Base-by-base conservation (phyloP, 2,888 invertebrate species). In the Proisotoma minuta region DNA sequence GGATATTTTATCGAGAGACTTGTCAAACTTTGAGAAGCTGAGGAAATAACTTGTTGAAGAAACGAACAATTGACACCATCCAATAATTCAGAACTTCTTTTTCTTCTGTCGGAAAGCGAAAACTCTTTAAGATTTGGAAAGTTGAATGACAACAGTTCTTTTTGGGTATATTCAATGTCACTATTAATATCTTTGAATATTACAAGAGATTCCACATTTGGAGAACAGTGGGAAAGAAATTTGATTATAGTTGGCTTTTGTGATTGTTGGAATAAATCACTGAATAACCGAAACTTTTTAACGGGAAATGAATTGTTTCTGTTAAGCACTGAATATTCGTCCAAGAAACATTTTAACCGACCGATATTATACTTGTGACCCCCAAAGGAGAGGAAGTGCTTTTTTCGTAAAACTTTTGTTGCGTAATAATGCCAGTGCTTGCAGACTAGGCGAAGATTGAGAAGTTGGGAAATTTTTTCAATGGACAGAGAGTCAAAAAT, bases 161-260 rank as follows among this genome's bases (percentile, higher is more conserved):
- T 57, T 27, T 60, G 62, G 26, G 47, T 51, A 28, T 64, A 65
- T 5, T 47, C 51, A 22, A 54, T 60, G 56, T 68, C 65, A 56
- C 62, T 60, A n/a, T 62, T 65, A 26, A 60, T 62, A 26, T 68
- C 68, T 39, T 68, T 63, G 52, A 60, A 60, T 34, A 65, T 62
- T 2, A 65, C 62, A 15, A 68, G 48, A 28, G 57, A 59, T 47
- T 65, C 68, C 22, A 60, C 52, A 15, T 62, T 57, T 1, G 60
- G 29, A 2, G 65, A 64, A 49, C 57, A 60, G 3, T 62, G 48
- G 5, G 34, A 22, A 3, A 68, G 34, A 40, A 68, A 68, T 22
- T 52, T 20, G 4, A 56, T 51, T 20, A 68, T 62, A 18, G 58
- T 60, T 10, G 62, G 52, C 12, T 58, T 48, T 5, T 65, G 62